Evolutionary conservation across 2,888 invertebrate genomes (phyloP), one percentile per base, ranked within the genome.

Genomic region (Orchestes rusci): DNA sequence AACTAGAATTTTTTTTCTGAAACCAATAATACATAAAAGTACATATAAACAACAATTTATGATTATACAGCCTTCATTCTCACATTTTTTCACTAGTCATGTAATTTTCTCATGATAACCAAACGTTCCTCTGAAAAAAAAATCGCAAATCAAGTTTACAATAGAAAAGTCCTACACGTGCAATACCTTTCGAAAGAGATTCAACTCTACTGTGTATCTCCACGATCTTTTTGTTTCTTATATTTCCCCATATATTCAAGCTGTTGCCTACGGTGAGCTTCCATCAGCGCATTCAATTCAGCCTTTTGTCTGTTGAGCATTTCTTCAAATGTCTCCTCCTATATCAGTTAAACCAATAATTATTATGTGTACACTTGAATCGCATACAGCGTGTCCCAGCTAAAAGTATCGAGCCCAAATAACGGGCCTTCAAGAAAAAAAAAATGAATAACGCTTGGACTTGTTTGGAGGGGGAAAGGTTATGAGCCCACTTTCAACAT

Each of bases 231-330:
- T 43, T 53, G 53, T 43, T 52, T 34, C 50, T 57, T 53, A 53
- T 56, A 60, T 53, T 62, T 63, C 54, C 65, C 65, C 64, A 69
- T 68, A 55, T 67, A 69, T 56, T 69, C 70, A 52, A 68, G 57
- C 54, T 69, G 69, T 57, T 76, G 76, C 50, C 71, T 70, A 45
- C 69, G 62, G 51, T 73, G 71, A n/a, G 68, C 67, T 56, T 69
- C 69, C 62, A 69, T 66, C 53, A 76, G 59, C 48, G 73, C 73
- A 54, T 74, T 73, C 49, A 73, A 58, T 60, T 76, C 76, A 53
- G 69, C 66, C 58, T 73, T 73, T 58, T 76, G 76, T 55, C 73
- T 59, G 52, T 69, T 68, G 52, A 70, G 55, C 67, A 71, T 67
- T 53, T 68, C 68, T 55, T 69, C 68, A 50, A 68, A 69, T 19